A percentile compares a stretch with the other conserved stretches of the same genome.
Evolutionary conservation across 1,140 invertebrate genomes (phyloP).

Genomic region (Trachelipus rathkii): DNA sequence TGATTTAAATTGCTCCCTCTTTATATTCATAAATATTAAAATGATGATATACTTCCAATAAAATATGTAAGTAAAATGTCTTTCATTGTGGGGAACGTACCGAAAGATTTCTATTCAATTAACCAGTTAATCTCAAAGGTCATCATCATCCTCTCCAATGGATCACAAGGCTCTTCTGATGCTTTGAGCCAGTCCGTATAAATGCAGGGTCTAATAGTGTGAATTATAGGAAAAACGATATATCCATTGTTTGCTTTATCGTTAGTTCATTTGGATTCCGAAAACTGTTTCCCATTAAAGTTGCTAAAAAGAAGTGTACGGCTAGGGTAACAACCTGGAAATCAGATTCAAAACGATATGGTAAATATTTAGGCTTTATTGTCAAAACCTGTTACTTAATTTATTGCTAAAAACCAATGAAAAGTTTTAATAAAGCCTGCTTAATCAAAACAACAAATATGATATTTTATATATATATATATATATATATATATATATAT

Average conservation of each 20-base stretch:
- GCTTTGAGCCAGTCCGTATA: constrained; percentile 90
- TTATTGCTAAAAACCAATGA: no score
- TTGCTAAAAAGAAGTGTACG: constrained; percentile 58
- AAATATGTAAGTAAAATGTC: constrained; percentile 8
- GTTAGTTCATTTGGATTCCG: constrained; percentile 57
- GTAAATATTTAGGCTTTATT: no score
- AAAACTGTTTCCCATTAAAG: constrained; percentile 57
- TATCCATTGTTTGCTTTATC: constrained; percentile 58
- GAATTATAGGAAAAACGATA: constrained; percentile 82
- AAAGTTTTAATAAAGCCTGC: no score
- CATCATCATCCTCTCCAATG: constrained; percentile 90
- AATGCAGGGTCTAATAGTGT: constrained; percentile 71
- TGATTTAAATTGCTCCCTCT: no score
- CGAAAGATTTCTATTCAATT: constrained; percentile 77
- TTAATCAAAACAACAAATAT: no score
- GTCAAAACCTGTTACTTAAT: no score
- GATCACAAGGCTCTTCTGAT: constrained; percentile 77
- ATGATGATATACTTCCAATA: neutral
- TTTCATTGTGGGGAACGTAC: neutral
- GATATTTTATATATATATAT: no score
- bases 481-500: no score
- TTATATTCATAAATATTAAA: neutral
- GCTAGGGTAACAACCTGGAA: constrained; percentile 58
- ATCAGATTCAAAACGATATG: neutral
- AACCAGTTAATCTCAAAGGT: constrained; percentile 80